phyloP scores from a whole-genome alignment of 1,140 invertebrate species.

The Manduca sexta region DNA sequence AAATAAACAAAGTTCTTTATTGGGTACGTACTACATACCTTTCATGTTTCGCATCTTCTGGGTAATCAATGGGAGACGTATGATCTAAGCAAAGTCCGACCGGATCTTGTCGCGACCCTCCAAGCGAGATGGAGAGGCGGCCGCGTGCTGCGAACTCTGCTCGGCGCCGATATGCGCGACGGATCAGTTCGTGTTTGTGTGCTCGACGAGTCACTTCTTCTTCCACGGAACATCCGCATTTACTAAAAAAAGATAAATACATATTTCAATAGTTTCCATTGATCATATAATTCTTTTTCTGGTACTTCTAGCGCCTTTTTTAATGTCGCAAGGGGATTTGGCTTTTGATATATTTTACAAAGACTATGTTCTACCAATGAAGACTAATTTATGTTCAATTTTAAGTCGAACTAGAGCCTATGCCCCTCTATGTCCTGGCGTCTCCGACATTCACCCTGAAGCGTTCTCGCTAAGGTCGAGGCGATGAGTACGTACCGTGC shows the following conservation, averaged over 20 bases:
- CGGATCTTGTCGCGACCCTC: conserved; percentile 90
- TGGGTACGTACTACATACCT: conserved; percentile 27
- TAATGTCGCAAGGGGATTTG: too few species aligned
- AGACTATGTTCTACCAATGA: too few species aligned
- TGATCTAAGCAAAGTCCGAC: conserved; percentile 89
- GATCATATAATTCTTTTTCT: too few species aligned
- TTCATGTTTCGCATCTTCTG: conserved; percentile 55
- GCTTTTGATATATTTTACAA: too few species aligned
- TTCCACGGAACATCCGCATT: conserved; percentile 80
- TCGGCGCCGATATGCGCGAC: conserved; percentile 91
- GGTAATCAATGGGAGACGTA: conserved; percentile 49
- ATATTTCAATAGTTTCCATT: background rate
- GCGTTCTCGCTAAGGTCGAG: too few species aligned
- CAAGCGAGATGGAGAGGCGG: conserved; percentile 88
- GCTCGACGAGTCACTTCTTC: conserved; percentile 73
- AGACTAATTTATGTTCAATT: too few species aligned
- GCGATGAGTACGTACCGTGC: conserved; percentile 75
- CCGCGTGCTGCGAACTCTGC: conserved; percentile 88
- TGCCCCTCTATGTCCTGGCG: too few species aligned
- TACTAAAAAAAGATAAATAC: conserved; percentile 55
- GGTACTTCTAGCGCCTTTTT: too few species aligned
- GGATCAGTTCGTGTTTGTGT: conserved; percentile 93
- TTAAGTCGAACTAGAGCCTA: too few species aligned
- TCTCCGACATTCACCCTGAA: too few species aligned
- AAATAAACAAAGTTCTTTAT: background rate